Evolutionary conservation across 1,140 invertebrate genomes (phyloP).

Genomic region (Tetraneura akinire): DNA sequence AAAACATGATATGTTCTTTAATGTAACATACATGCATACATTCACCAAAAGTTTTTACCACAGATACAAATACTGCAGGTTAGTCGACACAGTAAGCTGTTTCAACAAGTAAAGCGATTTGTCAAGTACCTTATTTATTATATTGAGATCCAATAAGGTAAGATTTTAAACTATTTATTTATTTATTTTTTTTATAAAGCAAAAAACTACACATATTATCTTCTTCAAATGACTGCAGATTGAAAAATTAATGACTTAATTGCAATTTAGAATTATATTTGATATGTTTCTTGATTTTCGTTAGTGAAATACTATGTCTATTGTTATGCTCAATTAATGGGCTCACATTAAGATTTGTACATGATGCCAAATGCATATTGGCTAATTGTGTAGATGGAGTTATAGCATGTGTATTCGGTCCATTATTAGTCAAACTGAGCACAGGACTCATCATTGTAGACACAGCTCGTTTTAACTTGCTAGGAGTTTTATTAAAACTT

Average conservation of each 20-base stretch:
- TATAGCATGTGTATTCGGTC: slow-evolving; percentile 64
- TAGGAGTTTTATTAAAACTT: slow-evolving; percentile 85
- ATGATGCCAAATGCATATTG: slow-evolving; percentile 80
- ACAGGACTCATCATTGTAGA: slow-evolving; percentile 94
- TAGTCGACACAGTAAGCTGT: slow-evolving; percentile 63
- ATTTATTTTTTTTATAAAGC: slow-evolving; percentile 30
- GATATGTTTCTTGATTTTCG: slow-evolving; percentile 22
- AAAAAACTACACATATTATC: slow-evolving; percentile 46
- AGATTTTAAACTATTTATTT: slow-evolving; percentile 39
- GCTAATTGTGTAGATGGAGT: slow-evolving; percentile 75
- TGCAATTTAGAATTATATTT: slow-evolving; percentile 19
- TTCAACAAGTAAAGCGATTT: slow-evolving; percentile 52
- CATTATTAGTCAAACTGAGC: slow-evolving; percentile 29
- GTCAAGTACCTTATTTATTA: slow-evolving; percentile 53
- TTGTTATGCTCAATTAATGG: slow-evolving; percentile 51
- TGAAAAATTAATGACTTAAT: slow-evolving; percentile 12
- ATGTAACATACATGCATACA: slow-evolving; percentile 19
- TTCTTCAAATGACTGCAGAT: slow-evolving; percentile 4
- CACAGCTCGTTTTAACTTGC: slow-evolving; percentile 85
- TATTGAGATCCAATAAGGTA: slow-evolving; percentile 40
- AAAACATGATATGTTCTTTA: neutral
- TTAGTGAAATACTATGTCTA: slow-evolving; percentile 50
- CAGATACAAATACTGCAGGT: slow-evolving; percentile 64
- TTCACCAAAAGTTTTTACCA: slow-evolving; percentile 23
- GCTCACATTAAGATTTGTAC: slow-evolving; percentile 82